Conservation (phyloP, 2,797 vertebrate species). For the Telmatherina bonti region DNA sequence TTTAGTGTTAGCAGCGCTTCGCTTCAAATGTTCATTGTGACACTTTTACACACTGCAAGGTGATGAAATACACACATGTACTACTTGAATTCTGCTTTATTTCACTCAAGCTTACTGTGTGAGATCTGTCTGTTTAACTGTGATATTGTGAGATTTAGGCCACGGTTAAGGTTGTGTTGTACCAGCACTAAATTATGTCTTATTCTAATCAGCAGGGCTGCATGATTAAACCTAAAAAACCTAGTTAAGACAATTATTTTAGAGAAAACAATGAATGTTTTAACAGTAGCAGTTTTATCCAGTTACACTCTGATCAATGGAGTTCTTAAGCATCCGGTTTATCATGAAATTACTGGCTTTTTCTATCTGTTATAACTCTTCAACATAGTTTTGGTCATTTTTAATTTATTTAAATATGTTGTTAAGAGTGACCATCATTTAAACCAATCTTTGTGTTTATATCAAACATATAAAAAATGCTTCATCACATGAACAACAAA, state of each 20-base stretch:
- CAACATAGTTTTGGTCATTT: too few relatives aligned
- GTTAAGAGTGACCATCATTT: too few relatives aligned
- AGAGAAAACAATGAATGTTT: too few relatives aligned
- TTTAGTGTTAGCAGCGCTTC: slow-evolving; percentile 29
- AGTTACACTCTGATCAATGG: background rate
- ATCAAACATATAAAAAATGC: too few relatives aligned
- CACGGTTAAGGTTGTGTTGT: slow-evolving; percentile 42
- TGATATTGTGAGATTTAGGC: slow-evolving; percentile 40
- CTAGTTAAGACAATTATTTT: too few relatives aligned
- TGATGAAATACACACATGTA: background rate
- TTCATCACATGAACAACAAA: too few relatives aligned
- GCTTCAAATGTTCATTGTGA: slow-evolving; percentile 45
- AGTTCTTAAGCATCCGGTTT: too few relatives aligned
- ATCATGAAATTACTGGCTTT: too few relatives aligned
- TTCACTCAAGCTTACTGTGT: slow-evolving; percentile 9
- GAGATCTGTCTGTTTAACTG: slow-evolving; percentile 29
- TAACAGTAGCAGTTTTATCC: background rate
- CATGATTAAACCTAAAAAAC: background rate
- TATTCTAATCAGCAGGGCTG: slow-evolving; percentile 28
- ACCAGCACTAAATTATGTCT: slow-evolving; percentile 42
- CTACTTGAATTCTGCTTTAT: slow-evolving; percentile 24
- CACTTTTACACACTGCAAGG: slow-evolving; percentile 36
- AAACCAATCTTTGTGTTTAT: too few relatives aligned
- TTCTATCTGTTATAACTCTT: too few relatives aligned
- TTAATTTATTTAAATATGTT: too few relatives aligned